phyloP scores from a whole-genome alignment of 2,888 invertebrate genomes.

The Eupithecia centaureata region DNA sequence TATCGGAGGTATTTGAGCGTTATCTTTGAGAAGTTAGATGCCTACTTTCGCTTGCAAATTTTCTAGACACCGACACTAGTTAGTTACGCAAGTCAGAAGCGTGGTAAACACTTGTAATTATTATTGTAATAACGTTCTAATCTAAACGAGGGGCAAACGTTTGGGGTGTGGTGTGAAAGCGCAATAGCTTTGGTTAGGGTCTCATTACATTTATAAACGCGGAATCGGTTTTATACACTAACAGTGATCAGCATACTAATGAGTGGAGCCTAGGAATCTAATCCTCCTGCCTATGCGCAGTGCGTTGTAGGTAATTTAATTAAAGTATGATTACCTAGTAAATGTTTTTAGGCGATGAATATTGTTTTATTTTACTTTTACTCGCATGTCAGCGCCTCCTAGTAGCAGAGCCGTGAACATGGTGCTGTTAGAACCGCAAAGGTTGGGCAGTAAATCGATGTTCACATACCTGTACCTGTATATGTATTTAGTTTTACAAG shows the following conservation, averaged over 20 bases:
- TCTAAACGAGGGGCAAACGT: conserved; percentile 62
- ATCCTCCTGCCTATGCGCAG: no score
- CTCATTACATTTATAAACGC: background rate
- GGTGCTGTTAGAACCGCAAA: background rate
- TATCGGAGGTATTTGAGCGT: conserved; percentile 21
- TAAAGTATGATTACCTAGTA: no score
- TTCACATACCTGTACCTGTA: no score
- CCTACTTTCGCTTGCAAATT: conserved; percentile 76
- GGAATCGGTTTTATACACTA: background rate
- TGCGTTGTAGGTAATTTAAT: no score
- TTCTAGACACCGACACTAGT: conserved; percentile 59
- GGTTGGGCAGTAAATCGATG: background rate
- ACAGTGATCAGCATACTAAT: background rate
- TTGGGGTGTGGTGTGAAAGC: conserved; percentile 59
- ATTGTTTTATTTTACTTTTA: no score
- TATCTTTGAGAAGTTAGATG: conserved; percentile 44
- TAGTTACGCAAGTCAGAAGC: conserved; percentile 63
- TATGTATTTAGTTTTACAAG: no score
- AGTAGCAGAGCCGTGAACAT: background rate
- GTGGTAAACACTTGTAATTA: conserved; percentile 71
- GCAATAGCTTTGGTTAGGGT: conserved; percentile 41
- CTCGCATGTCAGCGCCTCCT: background rate
- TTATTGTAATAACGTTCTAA: conserved; percentile 74
- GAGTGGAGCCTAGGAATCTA: no score
- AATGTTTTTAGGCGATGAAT: no score